phyloP scores from a whole-genome alignment of 2,888 invertebrate genomes.

The Ctena decussata region DNA sequence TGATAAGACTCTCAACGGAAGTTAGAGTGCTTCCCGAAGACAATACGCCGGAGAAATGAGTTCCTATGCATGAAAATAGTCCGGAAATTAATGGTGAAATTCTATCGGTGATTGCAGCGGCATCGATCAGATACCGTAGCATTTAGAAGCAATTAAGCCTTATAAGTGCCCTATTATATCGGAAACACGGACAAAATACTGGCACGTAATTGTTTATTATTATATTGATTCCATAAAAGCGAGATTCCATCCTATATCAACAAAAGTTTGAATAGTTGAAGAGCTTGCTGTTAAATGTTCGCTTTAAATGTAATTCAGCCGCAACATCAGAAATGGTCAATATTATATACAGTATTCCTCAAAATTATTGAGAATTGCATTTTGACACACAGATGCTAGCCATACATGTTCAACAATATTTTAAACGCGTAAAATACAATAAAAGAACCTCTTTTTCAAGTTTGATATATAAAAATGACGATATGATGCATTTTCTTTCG shows the following conservation, averaged over 20 bases:
- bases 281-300: too few relatives aligned
- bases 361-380: too few relatives aligned
- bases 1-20: conserved; percentile 8
- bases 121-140: neutral
- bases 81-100: conserved; percentile 15
- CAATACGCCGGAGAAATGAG: conserved; percentile 6
- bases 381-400: too few relatives aligned
- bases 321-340: too few relatives aligned
- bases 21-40: conserved; percentile 9
- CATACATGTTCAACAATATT: too few relatives aligned
- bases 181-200: conserved; percentile 7
- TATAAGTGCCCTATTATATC: conserved; percentile 12
- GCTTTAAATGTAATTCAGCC: too few relatives aligned
- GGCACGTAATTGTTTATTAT: conserved; percentile 11
- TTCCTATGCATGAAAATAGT: conserved; percentile 12
- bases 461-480: too few relatives aligned
- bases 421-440: too few relatives aligned
- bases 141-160: conserved; percentile 15
- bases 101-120: conserved; percentile 4
- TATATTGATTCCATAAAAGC: neutral
- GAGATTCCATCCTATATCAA: neutral
- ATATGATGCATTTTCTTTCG: too few relatives aligned
- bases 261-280: neutral
- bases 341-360: too few relatives aligned
- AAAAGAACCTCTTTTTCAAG: too few relatives aligned